These are phyloP conservation scores for Cerceris rybyensis DNA, from an alignment of 2,888 invertebrate genomes.

Conservation along the genomic window DNA sequence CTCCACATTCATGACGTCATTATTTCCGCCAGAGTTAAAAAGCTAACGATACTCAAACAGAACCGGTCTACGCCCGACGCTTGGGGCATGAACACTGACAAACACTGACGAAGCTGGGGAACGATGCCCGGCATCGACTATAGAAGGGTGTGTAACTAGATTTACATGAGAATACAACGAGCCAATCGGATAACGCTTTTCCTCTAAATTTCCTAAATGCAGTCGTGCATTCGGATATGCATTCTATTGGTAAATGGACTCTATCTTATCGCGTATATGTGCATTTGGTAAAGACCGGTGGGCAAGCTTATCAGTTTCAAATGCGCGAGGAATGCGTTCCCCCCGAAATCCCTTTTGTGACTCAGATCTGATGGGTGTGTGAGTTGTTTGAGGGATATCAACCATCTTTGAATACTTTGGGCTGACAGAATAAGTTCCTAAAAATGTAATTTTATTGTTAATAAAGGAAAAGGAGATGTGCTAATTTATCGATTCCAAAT, in stretches of 20 bases:
- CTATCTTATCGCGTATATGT: not conserved
- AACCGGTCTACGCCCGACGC: constrained; percentile 65
- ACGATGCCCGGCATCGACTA: not conserved
- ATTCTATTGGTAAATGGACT: not conserved
- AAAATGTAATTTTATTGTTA: no score
- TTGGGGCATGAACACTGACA: constrained; percentile 21
- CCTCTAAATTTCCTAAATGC: not conserved
- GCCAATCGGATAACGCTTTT: constrained; percentile 4
- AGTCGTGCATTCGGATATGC: not conserved
- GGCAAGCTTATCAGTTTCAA: not conserved
- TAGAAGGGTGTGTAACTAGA: not conserved
- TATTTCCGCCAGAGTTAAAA: constrained; percentile 69
- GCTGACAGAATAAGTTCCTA: no score
- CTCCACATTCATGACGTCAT: constrained; percentile 76
- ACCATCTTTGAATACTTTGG: no score
- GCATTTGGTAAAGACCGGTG: constrained; percentile 1
- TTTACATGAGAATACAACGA: constrained; percentile 8
- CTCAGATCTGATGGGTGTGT: no score
- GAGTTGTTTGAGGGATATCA: no score
- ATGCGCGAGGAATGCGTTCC: no score
- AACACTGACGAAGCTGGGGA: not conserved
- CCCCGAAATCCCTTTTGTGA: no score
- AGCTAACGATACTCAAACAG: constrained; percentile 53
- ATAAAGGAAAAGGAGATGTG: no score
- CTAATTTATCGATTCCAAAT: no score